A percentile compares a stretch with the other conserved stretches of the same genome.
Evolutionary conservation across 1,140 invertebrate genomes (phyloP).

Genomic region (Drosophila sechellia): DNA sequence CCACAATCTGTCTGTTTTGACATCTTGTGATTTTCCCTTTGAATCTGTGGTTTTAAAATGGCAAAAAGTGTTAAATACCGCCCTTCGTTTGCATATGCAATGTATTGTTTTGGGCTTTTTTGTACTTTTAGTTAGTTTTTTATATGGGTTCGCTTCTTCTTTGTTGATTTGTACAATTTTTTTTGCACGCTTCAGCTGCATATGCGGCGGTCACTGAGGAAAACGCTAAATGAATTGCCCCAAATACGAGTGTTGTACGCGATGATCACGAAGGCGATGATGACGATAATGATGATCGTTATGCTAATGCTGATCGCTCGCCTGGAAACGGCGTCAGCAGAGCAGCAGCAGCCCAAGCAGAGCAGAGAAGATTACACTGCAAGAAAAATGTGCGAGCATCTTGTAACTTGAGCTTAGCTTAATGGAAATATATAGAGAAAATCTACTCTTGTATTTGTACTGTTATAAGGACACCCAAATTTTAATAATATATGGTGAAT

Average conservation of each 20-base stretch:
- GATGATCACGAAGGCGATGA: conserved; percentile 40
- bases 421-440: neutral
- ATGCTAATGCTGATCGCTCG: conserved; percentile 77
- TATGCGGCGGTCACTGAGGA: conserved; percentile 60
- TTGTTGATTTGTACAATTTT: conserved; percentile 17
- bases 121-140: conserved; percentile 10
- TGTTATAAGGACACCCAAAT: too few species aligned
- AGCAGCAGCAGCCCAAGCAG: conserved; percentile 38
- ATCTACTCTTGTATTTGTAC: too few species aligned
- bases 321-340: conserved; percentile 59
- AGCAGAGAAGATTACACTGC: conserved; percentile 21
- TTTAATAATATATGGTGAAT: too few species aligned
- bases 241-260: conserved; percentile 66
- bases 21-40: neutral
- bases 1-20: neutral
- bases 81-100: conserved; percentile 31
- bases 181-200: conserved; percentile 76
- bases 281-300: conserved; percentile 37
- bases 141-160: conserved; percentile 20
- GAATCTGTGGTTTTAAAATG: neutral
- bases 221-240: conserved; percentile 77
- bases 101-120: conserved; percentile 14
- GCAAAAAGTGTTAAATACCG: conserved; percentile 19
- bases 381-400: neutral
- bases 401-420: neutral